A percentile compares a stretch with the other conserved stretches of the same genome.
These are phyloP conservation scores for Barypeithes pellucidus DNA, from an alignment of 2,888 invertebrate genomes.

Conservation along the genomic window DNA sequence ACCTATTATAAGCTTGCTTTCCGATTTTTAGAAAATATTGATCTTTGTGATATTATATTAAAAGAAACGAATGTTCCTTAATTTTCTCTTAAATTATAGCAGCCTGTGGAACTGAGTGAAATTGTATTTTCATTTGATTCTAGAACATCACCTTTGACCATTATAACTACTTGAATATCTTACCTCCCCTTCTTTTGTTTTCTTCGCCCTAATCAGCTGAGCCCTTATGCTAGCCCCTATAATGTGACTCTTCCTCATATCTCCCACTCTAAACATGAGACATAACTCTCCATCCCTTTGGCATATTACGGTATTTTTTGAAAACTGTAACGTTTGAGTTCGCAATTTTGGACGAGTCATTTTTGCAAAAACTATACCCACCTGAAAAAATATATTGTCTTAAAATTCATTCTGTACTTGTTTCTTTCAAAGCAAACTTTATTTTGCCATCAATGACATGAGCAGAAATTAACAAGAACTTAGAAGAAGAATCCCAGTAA, in stretches of 20 bases:
- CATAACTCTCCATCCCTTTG: constrained; percentile 89
- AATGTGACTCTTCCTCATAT: constrained; percentile 95
- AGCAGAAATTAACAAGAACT: too few relatives aligned
- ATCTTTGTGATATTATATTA: too few relatives aligned
- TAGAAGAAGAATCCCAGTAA: too few relatives aligned
- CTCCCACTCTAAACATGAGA: constrained; percentile 94
- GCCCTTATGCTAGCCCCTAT: constrained; percentile 92
- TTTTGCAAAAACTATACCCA: constrained; percentile 95
- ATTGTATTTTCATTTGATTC: too few relatives aligned
- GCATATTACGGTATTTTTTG: constrained; percentile 90
- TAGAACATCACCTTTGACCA: too few relatives aligned
- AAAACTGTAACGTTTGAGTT: constrained; percentile 94
- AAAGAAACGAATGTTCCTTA: too few relatives aligned
- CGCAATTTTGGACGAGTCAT: constrained; percentile 95
- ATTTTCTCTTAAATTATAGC: too few relatives aligned
- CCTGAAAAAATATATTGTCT: constrained; percentile 66
- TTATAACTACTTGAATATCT: neutral
- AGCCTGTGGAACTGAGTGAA: too few relatives aligned
- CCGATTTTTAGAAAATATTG: too few relatives aligned
- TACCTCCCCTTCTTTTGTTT: constrained; percentile 81
- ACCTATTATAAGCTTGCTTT: too few relatives aligned
- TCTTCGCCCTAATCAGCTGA: constrained; percentile 83
- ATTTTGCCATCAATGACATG: too few relatives aligned
- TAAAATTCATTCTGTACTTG: neutral
- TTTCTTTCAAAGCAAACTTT: too few relatives aligned